Evolutionary conservation across 2,113 vertebrate genomes (phyloP), one percentile per base, ranked within the genome.

Genomic region (Pristiophorus japonicus): DNA sequence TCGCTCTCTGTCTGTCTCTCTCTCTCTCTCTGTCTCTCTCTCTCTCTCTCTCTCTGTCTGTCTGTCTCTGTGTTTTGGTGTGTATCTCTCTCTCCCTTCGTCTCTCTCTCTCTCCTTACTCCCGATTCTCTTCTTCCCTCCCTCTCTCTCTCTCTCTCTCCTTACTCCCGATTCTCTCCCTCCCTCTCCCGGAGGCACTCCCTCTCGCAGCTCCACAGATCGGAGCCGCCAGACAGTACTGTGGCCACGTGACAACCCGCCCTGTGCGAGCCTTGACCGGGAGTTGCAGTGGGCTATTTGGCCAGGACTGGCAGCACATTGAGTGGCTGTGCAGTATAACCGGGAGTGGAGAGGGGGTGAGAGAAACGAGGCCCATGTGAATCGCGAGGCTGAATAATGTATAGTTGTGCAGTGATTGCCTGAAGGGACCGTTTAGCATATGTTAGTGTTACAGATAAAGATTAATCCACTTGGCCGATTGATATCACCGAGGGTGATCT

Each of bases 31-130:
- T 51, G 2, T 51, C 51, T 51, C 51, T 51, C 51, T 51, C 51
- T 51, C 51, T 51, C 51, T 51, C 51, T 51, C 51, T 51, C 51
- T 51, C 51, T 51, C 4, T 51, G 51, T 51, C 51, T 51, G 51
- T 51, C 51, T 51, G 51, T 51, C 51, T n/a, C n/a, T n/a, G n/a
- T n/a, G n/a, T n/a, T n/a, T n/a, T n/a, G n/a, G n/a, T 51, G 51
- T 51, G 2, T 51, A 4, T 51, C 51, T 51, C 51, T 51, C 51
- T 51, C 51, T 51, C 51, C 4, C 51, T 51, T 1, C 51, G 51
- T 51, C 51, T 51, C 51, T 51, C 51, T 51, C 51, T 51, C 51
- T 51, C 51, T 95, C 63, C 92, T 8, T 96, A 91, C 66, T 96
- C 0, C 42, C 3, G 51, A 12, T 95, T 96, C 66, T 0, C 45